phyloP scores from a whole-genome alignment of 2,113 vertebrate genomes.

The Echinops telfairi region DNA sequence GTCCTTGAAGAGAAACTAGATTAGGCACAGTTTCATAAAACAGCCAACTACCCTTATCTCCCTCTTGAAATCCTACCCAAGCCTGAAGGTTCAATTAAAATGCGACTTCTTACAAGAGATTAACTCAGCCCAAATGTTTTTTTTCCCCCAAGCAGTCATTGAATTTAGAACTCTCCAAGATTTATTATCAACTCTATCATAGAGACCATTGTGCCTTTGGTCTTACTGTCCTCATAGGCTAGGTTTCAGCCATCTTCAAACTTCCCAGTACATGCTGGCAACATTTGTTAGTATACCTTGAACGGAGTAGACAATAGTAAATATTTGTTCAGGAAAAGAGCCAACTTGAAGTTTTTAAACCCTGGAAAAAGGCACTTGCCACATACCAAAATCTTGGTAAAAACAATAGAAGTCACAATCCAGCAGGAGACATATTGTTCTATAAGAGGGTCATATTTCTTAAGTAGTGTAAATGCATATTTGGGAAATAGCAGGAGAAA shows the following conservation, averaged over 20 bases:
- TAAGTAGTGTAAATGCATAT: background rate
- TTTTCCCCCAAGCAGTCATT: background rate
- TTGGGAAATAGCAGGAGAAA: background rate
- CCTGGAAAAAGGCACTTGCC: background rate
- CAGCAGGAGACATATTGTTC: background rate
- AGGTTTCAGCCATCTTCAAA: background rate
- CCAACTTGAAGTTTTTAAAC: background rate
- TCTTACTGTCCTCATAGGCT: too few relatives aligned
- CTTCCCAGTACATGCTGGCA: background rate
- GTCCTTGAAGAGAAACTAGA: background rate
- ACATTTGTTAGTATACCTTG: background rate
- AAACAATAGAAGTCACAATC: background rate
- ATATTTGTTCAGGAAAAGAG: background rate
- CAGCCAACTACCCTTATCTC: background rate
- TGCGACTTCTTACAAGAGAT: background rate
- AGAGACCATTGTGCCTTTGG: background rate
- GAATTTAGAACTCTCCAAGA: background rate
- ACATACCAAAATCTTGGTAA: background rate
- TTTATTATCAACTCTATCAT: background rate
- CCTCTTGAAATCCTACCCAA: background rate
- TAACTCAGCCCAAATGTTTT: background rate
- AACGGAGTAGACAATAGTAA: background rate
- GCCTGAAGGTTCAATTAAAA: background rate
- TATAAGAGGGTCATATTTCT: background rate
- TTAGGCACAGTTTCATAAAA: background rate